Conservation (phyloP, 2,888 invertebrate species). For the Dione vanillae region DNA sequence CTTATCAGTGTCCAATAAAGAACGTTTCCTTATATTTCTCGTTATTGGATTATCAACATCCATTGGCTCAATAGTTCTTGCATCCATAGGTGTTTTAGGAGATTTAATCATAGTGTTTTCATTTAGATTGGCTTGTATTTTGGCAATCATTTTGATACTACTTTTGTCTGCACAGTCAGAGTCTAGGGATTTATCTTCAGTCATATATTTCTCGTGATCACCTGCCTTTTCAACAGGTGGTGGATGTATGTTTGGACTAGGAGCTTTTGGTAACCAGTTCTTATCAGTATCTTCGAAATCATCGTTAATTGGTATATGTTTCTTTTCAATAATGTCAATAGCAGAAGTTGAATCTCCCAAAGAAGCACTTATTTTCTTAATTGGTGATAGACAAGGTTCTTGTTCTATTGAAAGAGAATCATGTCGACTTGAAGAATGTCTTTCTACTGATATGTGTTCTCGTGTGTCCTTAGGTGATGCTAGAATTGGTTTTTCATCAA, state of each 20-base stretch:
- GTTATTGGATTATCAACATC: constrained; percentile 65
- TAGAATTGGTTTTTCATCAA: constrained; percentile 49
- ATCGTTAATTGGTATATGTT: constrained; percentile 57
- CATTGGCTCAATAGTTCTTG: constrained; percentile 72
- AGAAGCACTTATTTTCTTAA: constrained; percentile 54
- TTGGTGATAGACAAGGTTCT: constrained; percentile 54
- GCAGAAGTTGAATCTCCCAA: constrained; percentile 47
- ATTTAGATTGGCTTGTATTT: constrained; percentile 78
- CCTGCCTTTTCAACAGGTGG: constrained; percentile 74
- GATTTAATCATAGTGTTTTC: constrained; percentile 82
- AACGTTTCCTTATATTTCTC: constrained; percentile 65
- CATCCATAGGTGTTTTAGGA: constrained; percentile 80
- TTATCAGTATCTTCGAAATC: constrained; percentile 67
- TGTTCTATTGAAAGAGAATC: constrained; percentile 50
- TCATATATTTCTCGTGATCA: constrained; percentile 77
- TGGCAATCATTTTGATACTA: constrained; percentile 78
- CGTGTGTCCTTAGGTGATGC: constrained; percentile 44
- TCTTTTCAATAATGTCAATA: constrained; percentile 56
- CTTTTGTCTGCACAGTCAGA: constrained; percentile 74
- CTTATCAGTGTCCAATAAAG: constrained; percentile 70
- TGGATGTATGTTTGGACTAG: constrained; percentile 70
- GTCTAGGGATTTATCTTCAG: constrained; percentile 75
- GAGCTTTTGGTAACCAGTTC: constrained; percentile 72
- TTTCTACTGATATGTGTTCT: constrained; percentile 51
- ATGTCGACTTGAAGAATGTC: constrained; percentile 50